Conservation (phyloP, 2,797 vertebrate species). For the Girardinus metallicus region DNA sequence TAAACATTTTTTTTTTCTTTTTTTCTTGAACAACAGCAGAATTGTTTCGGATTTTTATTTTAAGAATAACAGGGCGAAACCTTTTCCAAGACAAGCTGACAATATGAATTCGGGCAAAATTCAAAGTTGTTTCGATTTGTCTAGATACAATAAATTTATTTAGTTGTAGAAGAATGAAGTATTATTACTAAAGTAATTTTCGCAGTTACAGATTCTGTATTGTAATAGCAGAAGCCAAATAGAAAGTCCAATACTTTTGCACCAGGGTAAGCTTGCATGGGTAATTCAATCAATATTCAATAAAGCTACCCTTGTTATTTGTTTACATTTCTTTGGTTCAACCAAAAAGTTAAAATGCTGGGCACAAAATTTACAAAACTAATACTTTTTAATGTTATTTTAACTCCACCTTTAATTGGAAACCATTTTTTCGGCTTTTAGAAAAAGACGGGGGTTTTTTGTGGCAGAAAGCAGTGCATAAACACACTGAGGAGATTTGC, state of each 20-base stretch:
- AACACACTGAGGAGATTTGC: slow-evolving; percentile 21
- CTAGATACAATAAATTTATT: neutral
- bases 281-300: slow-evolving; percentile 5
- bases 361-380: neutral
- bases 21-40: neutral
- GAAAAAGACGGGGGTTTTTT: neutral
- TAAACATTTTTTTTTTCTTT: neutral
- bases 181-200: neutral
- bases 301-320: neutral
- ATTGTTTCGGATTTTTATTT: slow-evolving; percentile 7
- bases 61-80: neutral
- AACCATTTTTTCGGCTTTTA: neutral
- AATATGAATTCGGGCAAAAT: neutral
- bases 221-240: neutral
- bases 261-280: neutral
- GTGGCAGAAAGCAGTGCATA: slow-evolving; percentile 6
- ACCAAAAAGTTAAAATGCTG: neutral
- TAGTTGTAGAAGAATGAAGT: neutral
- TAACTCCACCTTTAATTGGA: neutral
- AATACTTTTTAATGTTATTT: neutral
- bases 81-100: neutral
- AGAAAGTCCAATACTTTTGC: slow-evolving; percentile 7
- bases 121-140: neutral
- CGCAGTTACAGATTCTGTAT: neutral
- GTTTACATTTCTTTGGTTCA: neutral